phyloP scores from a whole-genome alignment of 2,797 vertebrate genomes.

The Bradypus variegatus region DNA sequence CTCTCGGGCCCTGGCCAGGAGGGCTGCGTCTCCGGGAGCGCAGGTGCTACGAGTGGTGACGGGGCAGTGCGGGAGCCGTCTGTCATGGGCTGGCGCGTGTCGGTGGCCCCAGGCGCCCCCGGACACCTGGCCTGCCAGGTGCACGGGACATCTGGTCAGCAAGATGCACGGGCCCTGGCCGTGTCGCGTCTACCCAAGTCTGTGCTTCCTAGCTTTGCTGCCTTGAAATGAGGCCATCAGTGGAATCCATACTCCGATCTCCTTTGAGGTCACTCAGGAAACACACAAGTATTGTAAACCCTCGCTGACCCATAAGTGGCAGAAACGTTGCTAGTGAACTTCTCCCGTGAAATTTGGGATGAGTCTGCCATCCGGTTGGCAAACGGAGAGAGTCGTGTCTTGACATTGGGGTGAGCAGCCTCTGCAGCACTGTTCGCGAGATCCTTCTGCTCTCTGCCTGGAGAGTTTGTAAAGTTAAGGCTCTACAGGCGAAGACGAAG shows the following conservation, averaged over 20 bases:
- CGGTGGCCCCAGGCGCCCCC: too few species aligned
- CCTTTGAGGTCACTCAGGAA: neutral
- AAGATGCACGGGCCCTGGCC: too few species aligned
- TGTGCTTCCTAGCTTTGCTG: neutral
- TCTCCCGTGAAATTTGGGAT: neutral
- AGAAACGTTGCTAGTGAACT: neutral
- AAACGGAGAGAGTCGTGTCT: neutral
- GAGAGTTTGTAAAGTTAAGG: neutral
- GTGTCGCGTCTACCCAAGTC: too few species aligned
- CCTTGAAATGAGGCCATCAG: neutral
- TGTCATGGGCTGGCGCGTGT: neutral
- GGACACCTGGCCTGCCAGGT: too few species aligned
- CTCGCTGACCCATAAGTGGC: neutral
- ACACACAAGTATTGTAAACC: neutral
- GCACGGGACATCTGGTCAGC: too few species aligned
- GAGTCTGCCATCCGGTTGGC: neutral
- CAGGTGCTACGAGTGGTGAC: neutral
- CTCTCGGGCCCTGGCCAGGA: neutral
- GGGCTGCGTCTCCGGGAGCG: neutral
- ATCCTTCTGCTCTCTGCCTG: neutral
- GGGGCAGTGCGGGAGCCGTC: neutral
- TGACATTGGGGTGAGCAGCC: neutral
- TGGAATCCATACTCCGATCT: neutral
- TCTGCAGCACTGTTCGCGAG: neutral
- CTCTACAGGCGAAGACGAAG: too few species aligned